Evolutionary conservation across 2,888 invertebrate species (phyloP).

Genomic region (Noctua fimbriata): DNA sequence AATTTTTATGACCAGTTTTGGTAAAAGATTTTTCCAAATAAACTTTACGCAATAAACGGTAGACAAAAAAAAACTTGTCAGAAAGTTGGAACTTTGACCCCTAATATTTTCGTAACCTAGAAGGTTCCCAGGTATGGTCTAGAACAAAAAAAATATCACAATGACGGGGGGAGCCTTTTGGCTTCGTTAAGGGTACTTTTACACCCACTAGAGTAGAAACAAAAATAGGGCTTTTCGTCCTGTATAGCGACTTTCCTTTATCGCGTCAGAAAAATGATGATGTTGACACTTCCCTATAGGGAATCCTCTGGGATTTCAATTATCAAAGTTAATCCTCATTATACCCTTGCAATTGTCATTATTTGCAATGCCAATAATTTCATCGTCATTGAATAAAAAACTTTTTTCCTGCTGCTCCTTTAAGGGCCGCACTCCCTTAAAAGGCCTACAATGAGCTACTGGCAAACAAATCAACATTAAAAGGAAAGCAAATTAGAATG

Average conservation of each 20-base stretch:
- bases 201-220: background rate
- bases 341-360: background rate
- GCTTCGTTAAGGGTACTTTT: no score
- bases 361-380: background rate
- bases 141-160: no score
- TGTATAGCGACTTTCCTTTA: no score
- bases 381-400: background rate
- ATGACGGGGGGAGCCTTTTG: no score
- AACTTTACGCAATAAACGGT: background rate
- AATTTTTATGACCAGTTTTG: background rate
- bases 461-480: slow-evolving; percentile 52
- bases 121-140: no score
- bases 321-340: background rate
- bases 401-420: background rate
- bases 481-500: slow-evolving; percentile 64
- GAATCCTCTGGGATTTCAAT: background rate
- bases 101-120: no score
- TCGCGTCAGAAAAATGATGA: background rate
- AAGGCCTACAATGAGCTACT: slow-evolving; percentile 50
- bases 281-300: background rate
- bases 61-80: no score
- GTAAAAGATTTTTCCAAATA: background rate
- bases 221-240: background rate
- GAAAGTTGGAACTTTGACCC: no score
- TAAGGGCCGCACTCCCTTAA: slow-evolving; percentile 28